Percentiles rank a stretch among this genome's conserved stretches.
Evolutionary conservation across 2,797 vertebrate species (phyloP).

Genomic region (Coracias cyanogaster): DNA sequence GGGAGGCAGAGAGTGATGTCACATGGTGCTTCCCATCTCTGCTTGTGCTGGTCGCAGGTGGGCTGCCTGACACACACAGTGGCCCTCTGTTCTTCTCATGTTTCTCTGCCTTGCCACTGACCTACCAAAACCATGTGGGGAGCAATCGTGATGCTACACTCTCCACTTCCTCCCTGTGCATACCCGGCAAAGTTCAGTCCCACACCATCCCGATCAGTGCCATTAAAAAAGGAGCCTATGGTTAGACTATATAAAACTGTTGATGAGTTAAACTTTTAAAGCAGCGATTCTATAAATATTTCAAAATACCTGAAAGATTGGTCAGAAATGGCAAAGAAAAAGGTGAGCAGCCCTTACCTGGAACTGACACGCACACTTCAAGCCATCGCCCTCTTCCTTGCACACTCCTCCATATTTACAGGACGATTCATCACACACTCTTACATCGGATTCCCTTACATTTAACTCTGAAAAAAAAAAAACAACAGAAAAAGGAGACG

Average conservation of each 20-base stretch:
- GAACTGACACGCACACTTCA: slow-evolving; percentile 94
- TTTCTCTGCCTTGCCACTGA: fast-evolving
- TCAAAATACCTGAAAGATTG: not conserved
- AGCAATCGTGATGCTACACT: fast-evolving
- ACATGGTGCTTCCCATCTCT: fast-evolving
- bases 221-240: not conserved
- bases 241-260: not conserved
- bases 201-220: no score
- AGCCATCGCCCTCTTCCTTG: slow-evolving; percentile 89
- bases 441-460: slow-evolving; percentile 89
- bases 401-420: slow-evolving; percentile 94
- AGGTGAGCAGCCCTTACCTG: slow-evolving; percentile 84
- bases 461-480: slow-evolving; percentile 84
- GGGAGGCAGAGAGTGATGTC: not conserved
- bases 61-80: fast-evolving
- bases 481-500: not conserved
- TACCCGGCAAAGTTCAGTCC: not conserved
- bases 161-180: not conserved
- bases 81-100: fast-evolving
- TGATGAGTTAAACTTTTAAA: not conserved
- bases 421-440: slow-evolving; percentile 89
- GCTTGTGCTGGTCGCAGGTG: fast-evolving
- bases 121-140: fast-evolving
- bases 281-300: not conserved
- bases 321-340: not conserved